These are phyloP conservation scores for Palaemon carinicauda DNA, from an alignment of 1,140 invertebrate genomes.

Conservation along the genomic window DNA sequence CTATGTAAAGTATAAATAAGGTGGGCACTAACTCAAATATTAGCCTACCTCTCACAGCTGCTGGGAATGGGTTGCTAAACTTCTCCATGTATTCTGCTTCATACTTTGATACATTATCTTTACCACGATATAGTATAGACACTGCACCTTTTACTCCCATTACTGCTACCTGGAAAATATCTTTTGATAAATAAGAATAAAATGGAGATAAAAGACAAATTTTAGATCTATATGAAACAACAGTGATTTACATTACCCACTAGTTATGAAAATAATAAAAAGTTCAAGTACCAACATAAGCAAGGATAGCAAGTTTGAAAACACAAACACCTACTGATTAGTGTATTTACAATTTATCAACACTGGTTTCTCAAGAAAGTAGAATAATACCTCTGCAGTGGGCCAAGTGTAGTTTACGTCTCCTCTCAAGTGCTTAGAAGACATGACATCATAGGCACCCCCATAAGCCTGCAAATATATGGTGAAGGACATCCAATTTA, in stretches of 20 bases:
- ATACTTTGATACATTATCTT: constrained; percentile 68
- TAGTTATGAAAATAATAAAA: neutral
- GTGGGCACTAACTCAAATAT: constrained; percentile 40
- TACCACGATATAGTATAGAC: constrained; percentile 74
- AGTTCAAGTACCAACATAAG: too few relatives aligned
- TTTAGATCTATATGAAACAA: too few relatives aligned
- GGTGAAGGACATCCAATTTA: too few relatives aligned
- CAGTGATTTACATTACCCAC: too few relatives aligned
- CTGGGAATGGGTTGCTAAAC: constrained; percentile 79
- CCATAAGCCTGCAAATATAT: constrained; percentile 72
- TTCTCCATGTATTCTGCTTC: constrained; percentile 76
- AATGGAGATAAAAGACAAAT: neutral
- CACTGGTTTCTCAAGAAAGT: neutral
- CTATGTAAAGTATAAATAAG: too few relatives aligned
- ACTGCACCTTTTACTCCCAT: constrained; percentile 78
- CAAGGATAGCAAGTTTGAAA: too few relatives aligned
- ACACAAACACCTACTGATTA: neutral
- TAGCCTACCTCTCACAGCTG: constrained; percentile 69
- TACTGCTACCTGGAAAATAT: constrained; percentile 68
- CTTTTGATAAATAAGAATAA: neutral
- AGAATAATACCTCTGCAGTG: constrained; percentile 71
- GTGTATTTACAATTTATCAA: neutral
- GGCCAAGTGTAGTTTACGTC: constrained; percentile 82
- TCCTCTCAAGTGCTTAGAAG: constrained; percentile 77
- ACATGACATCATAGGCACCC: constrained; percentile 79